These are phyloP conservation scores for Catharus ustulatus DNA, from an alignment of 2,797 vertebrate genomes.

Conservation along the genomic window DNA sequence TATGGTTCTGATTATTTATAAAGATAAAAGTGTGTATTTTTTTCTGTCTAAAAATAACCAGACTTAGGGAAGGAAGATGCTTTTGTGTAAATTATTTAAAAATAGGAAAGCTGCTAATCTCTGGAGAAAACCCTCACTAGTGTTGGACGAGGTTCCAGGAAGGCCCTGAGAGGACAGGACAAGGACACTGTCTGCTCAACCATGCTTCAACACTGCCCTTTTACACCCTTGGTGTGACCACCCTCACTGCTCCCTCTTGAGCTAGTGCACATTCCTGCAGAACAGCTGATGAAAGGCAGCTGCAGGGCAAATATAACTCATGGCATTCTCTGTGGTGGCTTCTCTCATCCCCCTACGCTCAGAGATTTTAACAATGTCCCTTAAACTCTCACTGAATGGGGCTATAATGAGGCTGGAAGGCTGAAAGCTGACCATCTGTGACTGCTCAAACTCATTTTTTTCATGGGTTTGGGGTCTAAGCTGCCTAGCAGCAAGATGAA, in stretches of 20 bases:
- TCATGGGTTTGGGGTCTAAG: not conserved
- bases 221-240: not conserved
- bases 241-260: not conserved
- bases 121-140: not conserved
- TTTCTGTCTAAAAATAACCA: constrained; percentile 40
- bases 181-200: not conserved
- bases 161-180: not conserved
- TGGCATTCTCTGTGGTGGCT: not conserved
- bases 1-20: constrained; percentile 65
- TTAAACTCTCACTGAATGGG: not conserved
- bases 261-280: not conserved
- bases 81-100: constrained; percentile 51
- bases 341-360: not conserved
- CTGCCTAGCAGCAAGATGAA: not conserved
- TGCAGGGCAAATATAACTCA: not conserved
- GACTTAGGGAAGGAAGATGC: constrained; percentile 24
- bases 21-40: constrained; percentile 42
- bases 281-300: constrained; percentile 18
- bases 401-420: not conserved
- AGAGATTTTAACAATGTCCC: not conserved
- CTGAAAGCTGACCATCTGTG: not conserved
- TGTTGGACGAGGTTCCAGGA: rapidly evolving
- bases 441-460: not conserved
- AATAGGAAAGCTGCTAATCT: constrained; percentile 42
- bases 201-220: rapidly evolving